Evolutionary conservation across 2,113 vertebrate genomes (phyloP).

Genomic region (Ploceus nigricollis): DNA sequence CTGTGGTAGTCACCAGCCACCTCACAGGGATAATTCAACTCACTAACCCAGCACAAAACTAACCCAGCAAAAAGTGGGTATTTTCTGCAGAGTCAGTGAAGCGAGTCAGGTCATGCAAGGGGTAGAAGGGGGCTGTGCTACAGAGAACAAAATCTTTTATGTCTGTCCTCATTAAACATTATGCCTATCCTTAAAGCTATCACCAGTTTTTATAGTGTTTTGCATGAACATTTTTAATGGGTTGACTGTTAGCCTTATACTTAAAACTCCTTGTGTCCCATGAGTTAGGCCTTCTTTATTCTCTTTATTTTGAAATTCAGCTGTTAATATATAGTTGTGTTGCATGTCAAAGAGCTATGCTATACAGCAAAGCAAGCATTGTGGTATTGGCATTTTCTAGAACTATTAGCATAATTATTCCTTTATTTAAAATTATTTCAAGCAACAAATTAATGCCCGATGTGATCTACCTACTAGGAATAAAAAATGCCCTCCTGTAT

Average conservation of each 20-base stretch:
- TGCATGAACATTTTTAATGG: not conserved
- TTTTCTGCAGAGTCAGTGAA: not conserved
- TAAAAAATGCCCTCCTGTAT: not conserved
- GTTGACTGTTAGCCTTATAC: not conserved
- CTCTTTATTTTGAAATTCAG: not conserved
- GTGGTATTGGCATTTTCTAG: not conserved
- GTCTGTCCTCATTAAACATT: not conserved
- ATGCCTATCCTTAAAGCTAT: not conserved
- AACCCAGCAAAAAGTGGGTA: not conserved
- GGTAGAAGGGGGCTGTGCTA: not conserved
- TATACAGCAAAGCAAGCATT: not conserved
- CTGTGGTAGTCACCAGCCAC: not conserved
- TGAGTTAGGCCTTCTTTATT: not conserved
- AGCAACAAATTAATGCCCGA: not conserved
- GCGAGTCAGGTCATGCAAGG: not conserved
- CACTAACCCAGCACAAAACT: not conserved
- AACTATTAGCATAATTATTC: not conserved
- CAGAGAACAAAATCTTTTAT: not conserved
- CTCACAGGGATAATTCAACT: not conserved
- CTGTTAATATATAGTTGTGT: not conserved
- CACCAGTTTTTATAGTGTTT: not conserved
- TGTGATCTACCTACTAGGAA: not conserved
- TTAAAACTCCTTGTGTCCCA: not conserved
- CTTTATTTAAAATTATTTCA: not conserved
- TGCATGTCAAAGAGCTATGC: not conserved